phyloP scores from a whole-genome alignment of 2,888 invertebrate species.

The Morpho deidamia region DNA sequence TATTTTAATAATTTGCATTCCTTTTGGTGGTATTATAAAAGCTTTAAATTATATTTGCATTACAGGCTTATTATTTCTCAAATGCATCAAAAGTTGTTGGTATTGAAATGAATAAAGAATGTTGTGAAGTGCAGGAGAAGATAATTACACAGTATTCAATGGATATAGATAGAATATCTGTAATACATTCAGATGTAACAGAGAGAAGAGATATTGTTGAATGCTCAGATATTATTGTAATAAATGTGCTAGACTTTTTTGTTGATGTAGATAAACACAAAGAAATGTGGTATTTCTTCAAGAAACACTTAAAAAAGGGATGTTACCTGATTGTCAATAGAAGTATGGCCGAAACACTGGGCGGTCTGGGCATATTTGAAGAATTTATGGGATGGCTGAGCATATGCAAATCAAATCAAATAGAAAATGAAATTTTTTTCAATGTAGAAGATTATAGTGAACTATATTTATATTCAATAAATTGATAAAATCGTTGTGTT shows the following conservation, averaged over 20 bases:
- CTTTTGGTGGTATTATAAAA: neutral
- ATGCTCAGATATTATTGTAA: slow-evolving; percentile 79
- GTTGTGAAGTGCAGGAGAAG: slow-evolving; percentile 79
- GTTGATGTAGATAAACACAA: slow-evolving; percentile 76
- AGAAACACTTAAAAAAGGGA: slow-evolving; percentile 71
- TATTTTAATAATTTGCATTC: neutral
- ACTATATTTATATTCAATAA: slow-evolving; percentile 60
- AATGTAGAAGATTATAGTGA: slow-evolving; percentile 58
- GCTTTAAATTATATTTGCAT: slow-evolving; percentile 21
- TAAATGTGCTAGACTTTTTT: slow-evolving; percentile 86
- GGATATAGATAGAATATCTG: slow-evolving; percentile 67
- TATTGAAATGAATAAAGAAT: slow-evolving; percentile 83
- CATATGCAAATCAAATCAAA: slow-evolving; percentile 55
- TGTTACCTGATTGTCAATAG: slow-evolving; percentile 79
- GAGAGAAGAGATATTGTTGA: slow-evolving; percentile 72
- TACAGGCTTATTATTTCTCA: slow-evolving; percentile 80
- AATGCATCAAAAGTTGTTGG: slow-evolving; percentile 79
- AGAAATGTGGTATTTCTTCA: slow-evolving; percentile 80
- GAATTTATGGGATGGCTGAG: slow-evolving; percentile 68
- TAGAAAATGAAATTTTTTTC: slow-evolving; percentile 65
- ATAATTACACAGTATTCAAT: slow-evolving; percentile 75
- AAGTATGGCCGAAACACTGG: slow-evolving; percentile 73
- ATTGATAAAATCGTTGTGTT: slow-evolving; percentile 40
- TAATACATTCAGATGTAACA: slow-evolving; percentile 79
- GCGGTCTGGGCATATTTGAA: slow-evolving; percentile 64